Evolutionary conservation across 2,888 invertebrate genomes (phyloP).

Genomic region (Hymenopus coronatus): DNA sequence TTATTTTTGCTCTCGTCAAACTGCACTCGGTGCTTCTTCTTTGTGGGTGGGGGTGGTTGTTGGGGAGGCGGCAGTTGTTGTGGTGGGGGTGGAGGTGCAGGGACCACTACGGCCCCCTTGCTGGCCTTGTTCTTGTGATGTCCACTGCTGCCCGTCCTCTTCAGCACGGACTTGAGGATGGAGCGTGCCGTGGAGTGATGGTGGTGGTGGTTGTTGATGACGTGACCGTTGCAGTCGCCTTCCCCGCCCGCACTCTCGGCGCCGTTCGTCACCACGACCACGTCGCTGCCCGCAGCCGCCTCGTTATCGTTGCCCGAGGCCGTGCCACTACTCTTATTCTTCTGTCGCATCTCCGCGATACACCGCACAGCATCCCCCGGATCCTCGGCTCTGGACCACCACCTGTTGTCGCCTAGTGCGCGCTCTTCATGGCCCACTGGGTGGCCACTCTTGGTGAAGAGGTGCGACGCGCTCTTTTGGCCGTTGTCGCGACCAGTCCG

Average conservation of each 20-base stretch:
- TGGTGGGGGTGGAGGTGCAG: not conserved
- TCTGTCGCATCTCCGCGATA: conserved; percentile 31
- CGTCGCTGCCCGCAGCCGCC: conserved; percentile 23
- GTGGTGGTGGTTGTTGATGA: conserved; percentile 29
- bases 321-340: conserved; percentile 27
- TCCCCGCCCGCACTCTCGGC: conserved; percentile 33
- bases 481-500: not conserved
- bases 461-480: not conserved
- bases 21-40: conserved; percentile 75
- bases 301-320: conserved; percentile 19
- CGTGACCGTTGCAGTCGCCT: conserved; percentile 28
- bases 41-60: conserved; percentile 39
- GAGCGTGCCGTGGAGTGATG: conserved; percentile 39
- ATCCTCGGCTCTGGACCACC: not conserved
- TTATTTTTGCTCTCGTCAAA: conserved; percentile 88
- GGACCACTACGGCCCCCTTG: conserved; percentile 34
- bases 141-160: conserved; percentile 61
- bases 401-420: not conserved
- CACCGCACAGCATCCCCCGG: not conserved
- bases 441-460: not conserved
- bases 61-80: conserved; percentile 1
- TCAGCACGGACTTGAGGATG: conserved; percentile 66
- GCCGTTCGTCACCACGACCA: conserved; percentile 31
- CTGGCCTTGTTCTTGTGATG: conserved; percentile 49
- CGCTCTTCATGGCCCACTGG: not conserved